Evolutionary conservation across 2,888 invertebrate genomes (phyloP), one percentile per base, ranked within the genome.

Genomic region (Erebia ligea): DNA sequence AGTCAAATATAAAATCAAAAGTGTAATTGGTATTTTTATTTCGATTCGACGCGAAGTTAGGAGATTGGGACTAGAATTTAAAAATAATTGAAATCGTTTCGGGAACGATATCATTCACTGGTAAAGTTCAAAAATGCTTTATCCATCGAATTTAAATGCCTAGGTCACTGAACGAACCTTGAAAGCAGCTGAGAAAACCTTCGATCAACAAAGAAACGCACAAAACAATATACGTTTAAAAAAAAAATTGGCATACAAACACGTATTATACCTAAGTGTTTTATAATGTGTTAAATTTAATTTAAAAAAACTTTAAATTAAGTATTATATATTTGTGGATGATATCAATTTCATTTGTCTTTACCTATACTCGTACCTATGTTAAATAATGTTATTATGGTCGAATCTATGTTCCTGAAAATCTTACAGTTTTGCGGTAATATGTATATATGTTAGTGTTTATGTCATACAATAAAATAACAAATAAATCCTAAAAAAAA

Each of bases 111-210:
- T 34, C 17, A 17, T 40, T 40, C 42, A 34, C 25, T 34, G 56
- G 25, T 50, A 17, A 67, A 67, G 48, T 67, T 67, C 50, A 45
- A 13, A 34, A 67, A 58, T n/a, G 48, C 25, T 25, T 67, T 48
- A 58, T 15, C 17, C 67, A 59, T 50, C 57, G 57, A 50, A 67
- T 50, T 67, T 57, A 67, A 67, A 67, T 59, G 48, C 67, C 67
- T 67, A 57, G 67, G 67, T 48, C 58, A 50, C 58, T 67, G 67
- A 48, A 67, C 67, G 67, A 25, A 67, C 56, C 66, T 66, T 57
- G 21, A 40, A 34, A 65, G 54, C 54, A 57, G 54, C 54, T 10
- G 2, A 10, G 19, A 10, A 19, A 61, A 45, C 61, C 62, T 48
- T 45, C 42, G 61, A 61, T 17, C 21, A 42, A 56, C 56, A 57